phyloP scores from a whole-genome alignment of 2,113 vertebrate genomes.

The Pampusana beccarii region DNA sequence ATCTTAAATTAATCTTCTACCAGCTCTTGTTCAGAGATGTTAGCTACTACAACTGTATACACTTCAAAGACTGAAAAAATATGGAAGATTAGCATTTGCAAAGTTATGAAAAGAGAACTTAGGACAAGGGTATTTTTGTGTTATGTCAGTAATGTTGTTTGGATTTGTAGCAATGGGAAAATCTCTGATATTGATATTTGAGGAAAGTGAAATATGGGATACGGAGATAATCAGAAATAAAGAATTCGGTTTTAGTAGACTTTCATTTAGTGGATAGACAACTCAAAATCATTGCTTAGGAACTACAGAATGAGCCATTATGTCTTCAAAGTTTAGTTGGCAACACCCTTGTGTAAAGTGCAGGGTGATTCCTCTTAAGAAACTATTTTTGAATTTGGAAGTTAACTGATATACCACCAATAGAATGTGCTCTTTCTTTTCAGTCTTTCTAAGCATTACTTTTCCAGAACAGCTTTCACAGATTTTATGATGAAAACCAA shows the following conservation, averaged over 20 bases:
- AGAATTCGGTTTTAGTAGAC: not conserved
- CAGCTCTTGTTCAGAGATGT: not conserved
- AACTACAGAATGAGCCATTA: not conserved
- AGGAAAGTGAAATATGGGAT: not conserved
- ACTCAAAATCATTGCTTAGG: not conserved
- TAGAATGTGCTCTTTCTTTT: not conserved
- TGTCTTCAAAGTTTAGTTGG: not conserved
- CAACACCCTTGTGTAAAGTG: not conserved
- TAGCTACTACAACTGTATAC: not conserved
- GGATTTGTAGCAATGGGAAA: not conserved
- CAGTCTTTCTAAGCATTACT: not conserved
- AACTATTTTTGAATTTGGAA: not conserved
- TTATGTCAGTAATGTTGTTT: not conserved
- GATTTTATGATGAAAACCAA: not conserved
- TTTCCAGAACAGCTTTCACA: not conserved
- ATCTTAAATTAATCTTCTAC: not conserved
- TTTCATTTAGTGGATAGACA: not conserved
- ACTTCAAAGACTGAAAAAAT: not conserved
- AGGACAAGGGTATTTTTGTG: rapidly evolving
- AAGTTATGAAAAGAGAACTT: not conserved
- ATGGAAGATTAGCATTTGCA: not conserved
- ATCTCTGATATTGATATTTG: not conserved
- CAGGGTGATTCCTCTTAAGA: not conserved
- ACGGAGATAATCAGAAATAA: not conserved
- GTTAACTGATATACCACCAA: not conserved